These are phyloP conservation scores for Gastrophryne carolinensis DNA, from an alignment of 2,797 vertebrate genomes.

Conservation along the genomic window DNA sequence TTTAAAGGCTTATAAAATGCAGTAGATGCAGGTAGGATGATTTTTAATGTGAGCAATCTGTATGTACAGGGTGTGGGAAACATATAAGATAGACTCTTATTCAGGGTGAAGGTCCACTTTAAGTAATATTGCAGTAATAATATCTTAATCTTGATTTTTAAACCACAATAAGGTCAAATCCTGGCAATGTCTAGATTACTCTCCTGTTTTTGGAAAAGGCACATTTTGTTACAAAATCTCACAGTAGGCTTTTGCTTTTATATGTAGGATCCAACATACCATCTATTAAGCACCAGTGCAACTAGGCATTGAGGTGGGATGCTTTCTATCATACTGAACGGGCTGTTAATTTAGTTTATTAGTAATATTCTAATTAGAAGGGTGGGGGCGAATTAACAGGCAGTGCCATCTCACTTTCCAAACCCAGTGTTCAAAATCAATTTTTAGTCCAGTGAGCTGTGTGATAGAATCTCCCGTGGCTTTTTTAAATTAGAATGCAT, in stretches of 20 bases:
- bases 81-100: too few species aligned
- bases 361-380: constrained; percentile 50
- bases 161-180: too few species aligned
- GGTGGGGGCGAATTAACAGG: constrained; percentile 30
- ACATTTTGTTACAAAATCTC: constrained; percentile 16
- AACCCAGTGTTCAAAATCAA: constrained; percentile 1
- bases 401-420: background rate
- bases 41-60: too few species aligned
- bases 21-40: too few species aligned
- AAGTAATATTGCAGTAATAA: too few species aligned
- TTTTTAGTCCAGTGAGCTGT: constrained; percentile 1
- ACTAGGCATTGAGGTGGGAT: constrained; percentile 48
- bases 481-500: constrained; percentile 46
- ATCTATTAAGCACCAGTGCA: constrained; percentile 37
- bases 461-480: constrained; percentile 11
- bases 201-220: constrained; percentile 10
- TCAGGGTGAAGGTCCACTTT: too few species aligned
- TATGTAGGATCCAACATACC: constrained; percentile 27
- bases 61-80: too few species aligned
- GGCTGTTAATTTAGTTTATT: constrained; percentile 55
- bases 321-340: constrained; percentile 46
- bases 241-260: constrained; percentile 21
- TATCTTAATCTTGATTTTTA: too few species aligned
- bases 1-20: too few species aligned
- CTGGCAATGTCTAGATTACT: too few species aligned